Conservation (phyloP, 1,140 invertebrate genomes). For the Pogonus chalceus region DNA sequence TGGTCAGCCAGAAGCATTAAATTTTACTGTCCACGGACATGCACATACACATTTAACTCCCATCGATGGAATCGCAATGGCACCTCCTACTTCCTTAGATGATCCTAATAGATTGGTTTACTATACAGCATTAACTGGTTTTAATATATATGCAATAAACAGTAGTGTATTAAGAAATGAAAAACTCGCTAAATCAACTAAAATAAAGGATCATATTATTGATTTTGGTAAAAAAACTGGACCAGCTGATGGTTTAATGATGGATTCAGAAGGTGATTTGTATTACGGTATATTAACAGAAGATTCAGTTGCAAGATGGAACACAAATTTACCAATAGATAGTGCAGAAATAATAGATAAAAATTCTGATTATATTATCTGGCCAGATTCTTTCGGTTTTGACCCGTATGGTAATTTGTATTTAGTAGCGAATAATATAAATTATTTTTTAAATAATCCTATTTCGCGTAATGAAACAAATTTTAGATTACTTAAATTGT, state of each 20-base stretch:
- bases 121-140: constrained; percentile 53
- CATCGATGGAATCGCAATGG: constrained; percentile 57
- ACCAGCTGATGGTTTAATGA: constrained; percentile 57
- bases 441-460: constrained; percentile 38
- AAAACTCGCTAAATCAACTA: constrained; percentile 27
- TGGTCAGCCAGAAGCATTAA: constrained; percentile 41
- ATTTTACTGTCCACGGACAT: constrained; percentile 46
- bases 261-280: constrained; percentile 52
- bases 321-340: constrained; percentile 38
- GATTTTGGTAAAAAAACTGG: constrained; percentile 50
- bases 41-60: constrained; percentile 41
- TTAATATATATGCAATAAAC: constrained; percentile 49
- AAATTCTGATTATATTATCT: constrained; percentile 54
- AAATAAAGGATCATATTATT: constrained; percentile 31
- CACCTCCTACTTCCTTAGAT: constrained; percentile 37
- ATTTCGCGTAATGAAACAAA: constrained; percentile 23
- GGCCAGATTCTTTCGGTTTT: constrained; percentile 58
- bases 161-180: constrained; percentile 45
- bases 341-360: constrained; percentile 45
- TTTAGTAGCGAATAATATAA: constrained; percentile 52
- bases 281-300: constrained; percentile 56
- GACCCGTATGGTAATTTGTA: constrained; percentile 52
- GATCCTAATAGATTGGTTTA: constrained; percentile 44
- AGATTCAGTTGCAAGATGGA: constrained; percentile 56
- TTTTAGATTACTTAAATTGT: constrained; percentile 28